Evolutionary conservation across 1,140 invertebrate species (phyloP).

Genomic region (Drosophila dunni): DNA sequence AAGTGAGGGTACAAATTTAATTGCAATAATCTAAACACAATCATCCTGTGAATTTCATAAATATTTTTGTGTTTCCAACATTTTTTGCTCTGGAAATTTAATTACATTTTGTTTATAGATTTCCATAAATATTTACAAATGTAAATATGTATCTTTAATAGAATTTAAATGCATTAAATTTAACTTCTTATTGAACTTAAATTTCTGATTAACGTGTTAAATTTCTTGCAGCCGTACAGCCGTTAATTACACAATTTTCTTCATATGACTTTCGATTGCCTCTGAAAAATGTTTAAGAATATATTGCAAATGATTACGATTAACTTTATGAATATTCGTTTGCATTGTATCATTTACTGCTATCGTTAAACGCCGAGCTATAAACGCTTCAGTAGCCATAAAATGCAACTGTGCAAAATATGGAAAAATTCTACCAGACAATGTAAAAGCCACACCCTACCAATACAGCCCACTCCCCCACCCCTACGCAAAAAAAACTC

Average conservation of each 20-base stretch:
- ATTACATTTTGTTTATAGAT: too few species aligned
- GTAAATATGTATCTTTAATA: too few species aligned
- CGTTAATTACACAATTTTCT: too few species aligned
- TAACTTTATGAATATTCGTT: conserved; percentile 25
- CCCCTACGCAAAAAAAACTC: background rate
- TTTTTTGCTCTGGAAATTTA: too few species aligned
- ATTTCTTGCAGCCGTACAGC: too few species aligned
- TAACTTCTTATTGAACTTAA: too few species aligned
- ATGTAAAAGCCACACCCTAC: conserved; percentile 28
- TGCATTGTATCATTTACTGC: conserved; percentile 25
- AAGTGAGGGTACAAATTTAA: background rate
- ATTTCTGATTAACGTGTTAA: too few species aligned
- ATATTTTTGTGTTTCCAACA: too few species aligned
- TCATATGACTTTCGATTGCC: too few species aligned
- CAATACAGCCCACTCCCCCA: background rate
- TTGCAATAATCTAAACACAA: background rate
- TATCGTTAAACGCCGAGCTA: conserved; percentile 13
- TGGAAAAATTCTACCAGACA: conserved; percentile 32
- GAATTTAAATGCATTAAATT: too few species aligned
- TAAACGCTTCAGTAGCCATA: conserved; percentile 31
- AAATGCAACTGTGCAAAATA: conserved; percentile 36
- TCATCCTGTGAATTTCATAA: too few species aligned
- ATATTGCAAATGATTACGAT: conserved; percentile 12
- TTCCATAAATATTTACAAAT: too few species aligned
- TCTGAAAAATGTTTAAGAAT: background rate